Evolutionary conservation across 1,140 invertebrate species (phyloP).

Genomic region (Ceratosolen fusciceps): DNA sequence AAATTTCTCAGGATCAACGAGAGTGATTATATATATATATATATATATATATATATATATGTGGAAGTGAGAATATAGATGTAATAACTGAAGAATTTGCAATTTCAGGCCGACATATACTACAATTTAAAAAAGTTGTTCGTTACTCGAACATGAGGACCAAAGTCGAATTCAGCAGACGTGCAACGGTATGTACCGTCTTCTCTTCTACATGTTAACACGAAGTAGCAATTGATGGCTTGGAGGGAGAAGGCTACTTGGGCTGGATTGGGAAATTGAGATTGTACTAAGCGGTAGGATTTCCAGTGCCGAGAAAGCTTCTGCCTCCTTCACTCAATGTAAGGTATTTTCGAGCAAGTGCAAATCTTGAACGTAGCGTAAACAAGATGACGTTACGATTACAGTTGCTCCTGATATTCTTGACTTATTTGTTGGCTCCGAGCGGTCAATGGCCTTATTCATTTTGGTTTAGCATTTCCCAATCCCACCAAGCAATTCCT

Average conservation of each 20-base stretch:
- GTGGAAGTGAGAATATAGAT: neutral
- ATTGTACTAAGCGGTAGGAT: constrained; percentile 4
- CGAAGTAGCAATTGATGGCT: no score
- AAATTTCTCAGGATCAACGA: no score
- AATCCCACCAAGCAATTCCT: neutral
- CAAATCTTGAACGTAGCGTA: neutral
- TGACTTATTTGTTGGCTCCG: constrained; percentile 3
- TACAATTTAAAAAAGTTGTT: neutral
- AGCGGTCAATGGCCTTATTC: constrained; percentile 32
- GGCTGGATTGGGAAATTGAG: constrained; percentile 1
- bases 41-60: no score
- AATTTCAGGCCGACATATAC: neutral
- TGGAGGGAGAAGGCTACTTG: neutral
- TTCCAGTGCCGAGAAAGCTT: neutral
- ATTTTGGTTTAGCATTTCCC: constrained; percentile 4
- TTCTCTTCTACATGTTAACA: neutral
- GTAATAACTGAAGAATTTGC: neutral
- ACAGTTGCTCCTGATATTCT: neutral
- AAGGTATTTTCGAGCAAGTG: neutral
- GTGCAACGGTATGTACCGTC: constrained; percentile 20
- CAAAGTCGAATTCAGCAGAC: neutral
- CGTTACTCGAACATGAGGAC: neutral
- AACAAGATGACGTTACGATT: neutral
- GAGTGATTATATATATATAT: no score
- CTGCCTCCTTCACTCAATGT: neutral